Conservation (phyloP, 1,140 invertebrate genomes). For the Acromyrmex charruanus region DNA sequence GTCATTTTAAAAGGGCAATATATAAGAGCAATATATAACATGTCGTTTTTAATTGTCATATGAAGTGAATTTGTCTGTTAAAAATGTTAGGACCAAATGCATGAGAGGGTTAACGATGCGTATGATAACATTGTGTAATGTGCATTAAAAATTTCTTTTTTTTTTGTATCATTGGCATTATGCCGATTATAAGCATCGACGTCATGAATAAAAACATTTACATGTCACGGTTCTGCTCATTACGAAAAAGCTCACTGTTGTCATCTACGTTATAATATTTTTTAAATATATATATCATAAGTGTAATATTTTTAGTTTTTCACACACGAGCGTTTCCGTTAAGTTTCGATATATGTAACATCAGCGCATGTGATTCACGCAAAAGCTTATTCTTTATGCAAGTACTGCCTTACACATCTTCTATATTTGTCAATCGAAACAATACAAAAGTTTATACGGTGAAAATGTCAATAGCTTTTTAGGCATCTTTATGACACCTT, state of each 20-base stretch:
- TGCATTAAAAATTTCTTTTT: neutral
- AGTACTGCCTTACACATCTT: constrained; percentile 17
- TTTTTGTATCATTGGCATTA: neutral
- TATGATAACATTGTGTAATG: neutral
- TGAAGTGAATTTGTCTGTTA: neutral
- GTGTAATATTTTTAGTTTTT: neutral
- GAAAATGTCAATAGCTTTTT: constrained; percentile 10
- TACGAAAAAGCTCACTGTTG: neutral
- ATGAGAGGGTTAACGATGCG: constrained; percentile 28
- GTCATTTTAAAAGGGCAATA: neutral
- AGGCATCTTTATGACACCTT: neutral
- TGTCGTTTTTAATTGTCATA: neutral
- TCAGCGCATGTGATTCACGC: constrained; percentile 15
- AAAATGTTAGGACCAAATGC: neutral
- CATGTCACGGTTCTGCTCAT: neutral
- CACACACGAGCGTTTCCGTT: neutral
- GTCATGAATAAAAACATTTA: neutral
- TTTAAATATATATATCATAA: neutral
- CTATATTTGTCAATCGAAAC: constrained; percentile 6
- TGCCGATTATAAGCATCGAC: no score
- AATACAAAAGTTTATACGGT: constrained; percentile 20
- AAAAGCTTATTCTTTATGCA: constrained; percentile 21
- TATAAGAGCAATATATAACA: constrained; percentile 2
- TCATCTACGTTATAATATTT: constrained; percentile 2
- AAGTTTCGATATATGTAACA: constrained; percentile 15